phyloP scores from a whole-genome alignment of 2,113 vertebrate genomes.

The Hippocampus abdominalis region DNA sequence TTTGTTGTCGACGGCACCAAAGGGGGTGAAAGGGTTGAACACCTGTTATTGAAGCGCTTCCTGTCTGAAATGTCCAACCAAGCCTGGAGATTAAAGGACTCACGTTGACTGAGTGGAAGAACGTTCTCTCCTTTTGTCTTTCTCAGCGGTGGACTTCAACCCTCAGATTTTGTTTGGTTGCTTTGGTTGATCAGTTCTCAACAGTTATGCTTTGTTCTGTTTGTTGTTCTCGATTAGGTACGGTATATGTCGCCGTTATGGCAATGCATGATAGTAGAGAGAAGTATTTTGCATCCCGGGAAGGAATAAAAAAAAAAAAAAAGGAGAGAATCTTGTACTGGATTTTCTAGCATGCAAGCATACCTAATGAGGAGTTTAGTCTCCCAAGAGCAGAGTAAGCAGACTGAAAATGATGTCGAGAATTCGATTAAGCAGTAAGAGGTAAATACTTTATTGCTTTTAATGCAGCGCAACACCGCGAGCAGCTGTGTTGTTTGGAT shows the following conservation, averaged over 20 bases:
- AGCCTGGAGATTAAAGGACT: background rate
- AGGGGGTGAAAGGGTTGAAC: conserved; percentile 9
- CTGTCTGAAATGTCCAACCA: background rate
- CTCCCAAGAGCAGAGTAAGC: conserved; percentile 2
- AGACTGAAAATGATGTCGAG: conserved; percentile 5
- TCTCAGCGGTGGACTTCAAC: background rate
- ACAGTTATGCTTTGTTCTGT: no score
- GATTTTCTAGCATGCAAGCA: background rate
- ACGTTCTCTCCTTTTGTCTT: background rate
- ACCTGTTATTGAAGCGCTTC: background rate
- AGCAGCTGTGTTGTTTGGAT: conserved; percentile 15
- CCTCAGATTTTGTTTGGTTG: no score
- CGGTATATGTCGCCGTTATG: no score
- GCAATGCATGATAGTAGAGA: no score
- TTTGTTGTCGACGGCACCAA: background rate
- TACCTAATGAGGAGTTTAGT: background rate
- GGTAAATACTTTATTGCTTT: conserved; percentile 25
- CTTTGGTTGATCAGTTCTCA: no score
- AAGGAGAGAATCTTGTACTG: background rate
- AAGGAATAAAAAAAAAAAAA: background rate
- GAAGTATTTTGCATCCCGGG: no score
- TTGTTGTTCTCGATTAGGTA: no score
- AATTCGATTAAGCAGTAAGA: conserved; percentile 19
- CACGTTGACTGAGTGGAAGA: background rate
- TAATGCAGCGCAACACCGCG: conserved; percentile 4